These are phyloP conservation scores for Schizopygopsis malacanthus DNA, from an alignment of 2,797 vertebrate genomes.

Conservation along the genomic window DNA sequence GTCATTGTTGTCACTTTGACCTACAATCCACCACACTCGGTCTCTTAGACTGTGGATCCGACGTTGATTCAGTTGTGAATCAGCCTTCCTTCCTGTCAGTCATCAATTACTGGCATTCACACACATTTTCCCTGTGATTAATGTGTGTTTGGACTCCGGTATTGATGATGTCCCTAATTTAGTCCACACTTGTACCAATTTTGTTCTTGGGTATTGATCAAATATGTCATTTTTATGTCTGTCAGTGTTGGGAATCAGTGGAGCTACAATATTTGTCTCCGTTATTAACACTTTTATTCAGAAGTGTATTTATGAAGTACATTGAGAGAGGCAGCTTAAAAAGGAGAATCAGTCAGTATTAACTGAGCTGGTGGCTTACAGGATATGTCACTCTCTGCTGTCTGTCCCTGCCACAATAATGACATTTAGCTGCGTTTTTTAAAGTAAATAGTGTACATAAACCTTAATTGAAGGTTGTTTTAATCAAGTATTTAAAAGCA, in stretches of 20 bases:
- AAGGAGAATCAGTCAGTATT: constrained; percentile 23
- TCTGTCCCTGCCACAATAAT: constrained; percentile 23
- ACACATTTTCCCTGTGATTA: constrained; percentile 2
- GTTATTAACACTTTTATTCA: constrained; percentile 5
- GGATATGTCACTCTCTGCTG: constrained; percentile 14
- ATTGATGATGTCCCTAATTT: constrained; percentile 2
- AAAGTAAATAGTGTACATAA: constrained; percentile 23
- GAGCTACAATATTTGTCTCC: background rate
- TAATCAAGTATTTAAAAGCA: constrained; percentile 34
- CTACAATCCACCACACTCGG: too few species aligned
- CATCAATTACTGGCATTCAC: background rate
- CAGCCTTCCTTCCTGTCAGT: background rate
- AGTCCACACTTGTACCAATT: constrained; percentile 2
- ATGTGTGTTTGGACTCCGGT: background rate
- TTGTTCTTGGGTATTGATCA: background rate
- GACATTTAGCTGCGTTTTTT: background rate
- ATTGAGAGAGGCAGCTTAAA: constrained; percentile 39
- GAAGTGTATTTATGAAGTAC: constrained; percentile 45
- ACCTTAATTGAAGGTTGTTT: constrained; percentile 10
- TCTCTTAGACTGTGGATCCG: constrained; percentile 20
- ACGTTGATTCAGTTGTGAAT: constrained; percentile 11
- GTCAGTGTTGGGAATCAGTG: constrained; percentile 38
- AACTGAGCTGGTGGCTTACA: constrained; percentile 33
- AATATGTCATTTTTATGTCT: background rate
- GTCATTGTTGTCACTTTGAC: too few species aligned